Evolutionary conservation across 2,888 invertebrate species (phyloP), one percentile per base, ranked within the genome.

Genomic region (Diarsia rubi): DNA sequence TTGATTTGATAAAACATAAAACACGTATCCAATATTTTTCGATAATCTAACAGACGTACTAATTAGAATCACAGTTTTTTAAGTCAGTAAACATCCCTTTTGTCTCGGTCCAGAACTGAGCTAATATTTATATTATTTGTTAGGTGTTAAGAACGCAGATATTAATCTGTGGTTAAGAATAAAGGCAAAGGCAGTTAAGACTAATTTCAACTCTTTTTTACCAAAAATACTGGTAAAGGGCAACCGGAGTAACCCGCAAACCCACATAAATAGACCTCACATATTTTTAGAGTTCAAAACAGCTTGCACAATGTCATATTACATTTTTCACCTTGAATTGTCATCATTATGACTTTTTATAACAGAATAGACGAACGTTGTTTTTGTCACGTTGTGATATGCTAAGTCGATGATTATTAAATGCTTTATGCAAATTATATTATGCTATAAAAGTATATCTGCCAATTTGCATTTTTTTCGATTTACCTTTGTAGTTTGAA

Each of bases 301-400:
- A 52, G 71, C 60, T 0, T n/a, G 24, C 27, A 27, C 27, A 27
- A 31, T 16, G 24, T 64, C n/a, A 42, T 78, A 59, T 81, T 47
- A 75, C 2, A 16, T 59, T 47, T 64, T 79, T 76, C 63, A 76
- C 59, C 68, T 81, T 81, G 64, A 81, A 81, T 76, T 60, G 59
- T 68, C 62, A 64, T 52, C 31, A 76, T 64, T 49, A 72, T 14
- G 11, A 59, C 21, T 71, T 81, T 81, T 68, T 54, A 59, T 65
- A 57, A 31, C 27, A 73, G 47, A 31, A 47, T 27, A 16, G 2
- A 19, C 37, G 31, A 42, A 68, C 27, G 45, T 42, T 49, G 54
- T 68, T 75, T 64, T 68, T 49, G 27, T 65, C 44, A 45, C n/a
- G 12, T 49, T 64, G 16, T 45, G 62, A 14, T 67, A 75, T 68